phyloP scores from a whole-genome alignment of 2,888 invertebrate genomes.

The Eledona agricola region DNA sequence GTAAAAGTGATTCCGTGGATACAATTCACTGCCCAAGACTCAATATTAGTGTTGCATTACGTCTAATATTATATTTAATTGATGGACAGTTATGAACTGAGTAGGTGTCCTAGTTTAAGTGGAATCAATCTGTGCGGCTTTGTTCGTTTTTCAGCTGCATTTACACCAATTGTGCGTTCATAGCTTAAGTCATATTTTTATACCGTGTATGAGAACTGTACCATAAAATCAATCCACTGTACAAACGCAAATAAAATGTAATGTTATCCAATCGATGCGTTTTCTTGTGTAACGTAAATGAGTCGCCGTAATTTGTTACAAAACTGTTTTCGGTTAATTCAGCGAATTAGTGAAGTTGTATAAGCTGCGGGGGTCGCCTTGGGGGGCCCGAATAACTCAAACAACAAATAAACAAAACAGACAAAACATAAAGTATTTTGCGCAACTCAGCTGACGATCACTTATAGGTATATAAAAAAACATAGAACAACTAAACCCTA shows the following conservation, averaged over 20 bases:
- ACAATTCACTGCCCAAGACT: constrained; percentile 21
- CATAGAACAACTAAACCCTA: too few species aligned
- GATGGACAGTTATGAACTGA: constrained; percentile 12
- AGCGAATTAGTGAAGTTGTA: too few species aligned
- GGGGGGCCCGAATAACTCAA: too few species aligned
- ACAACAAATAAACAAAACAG: too few species aligned
- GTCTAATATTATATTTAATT: constrained; percentile 10
- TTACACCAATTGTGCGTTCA: constrained; percentile 18
- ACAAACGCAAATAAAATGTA: constrained; percentile 36
- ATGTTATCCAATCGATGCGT: constrained; percentile 20
- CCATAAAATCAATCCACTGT: constrained; percentile 22
- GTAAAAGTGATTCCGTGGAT: constrained; percentile 31
- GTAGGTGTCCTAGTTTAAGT: not conserved
- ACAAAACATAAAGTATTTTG: too few species aligned
- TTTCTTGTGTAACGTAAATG: too few species aligned
- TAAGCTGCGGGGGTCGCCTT: too few species aligned
- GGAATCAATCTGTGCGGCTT: not conserved
- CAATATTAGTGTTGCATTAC: constrained; percentile 16
- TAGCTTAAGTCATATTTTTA: constrained; percentile 38
- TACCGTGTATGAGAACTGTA: constrained; percentile 12
- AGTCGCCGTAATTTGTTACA: constrained; percentile 2
- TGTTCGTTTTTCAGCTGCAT: constrained; percentile 21
- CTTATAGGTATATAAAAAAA: too few species aligned
- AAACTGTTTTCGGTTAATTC: too few species aligned
- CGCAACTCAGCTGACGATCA: too few species aligned